Evolutionary conservation across 1,140 invertebrate genomes (phyloP), one percentile per base, ranked within the genome.

Genomic region (Palaemon carinicauda): DNA sequence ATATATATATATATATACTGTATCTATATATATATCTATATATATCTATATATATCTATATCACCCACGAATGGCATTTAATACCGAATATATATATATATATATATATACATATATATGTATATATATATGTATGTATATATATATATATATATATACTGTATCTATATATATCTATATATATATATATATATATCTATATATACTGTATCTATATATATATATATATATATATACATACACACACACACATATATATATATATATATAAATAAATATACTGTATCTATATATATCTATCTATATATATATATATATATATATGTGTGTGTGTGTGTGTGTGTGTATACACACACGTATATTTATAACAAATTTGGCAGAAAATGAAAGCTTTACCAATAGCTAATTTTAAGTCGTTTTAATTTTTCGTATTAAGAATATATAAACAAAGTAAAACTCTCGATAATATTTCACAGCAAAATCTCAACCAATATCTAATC

Each of bases 101-200:
- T 77, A 77, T 77, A 77, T 77, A 51, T 52, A 77, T 77, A 77
- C 51, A 52, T 77, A 77, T 73, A 77, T 77, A 77, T 77, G 51
- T 77, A 77, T 77, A 77, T 77, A 77, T 77, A 77, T 77, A 77
- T 77, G 51, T 77, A 77, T 77, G 51, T 77, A 77, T 77, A 77
- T 77, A 77, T 77, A 77, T 77, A 77, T 77, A 77, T 77, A 77
- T 77, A 77, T 77, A 77, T 77, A 77, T 52, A 77, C 0, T 77
- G 21, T 77, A 51, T 52, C 50, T 77, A 51, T 77, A 77, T 77
- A 77, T 77, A 77, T 77, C 50, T 51, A 52, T 77, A 77, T 51
- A 77, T 77, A 77, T 51, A 77, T 51, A 77, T 51, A 52, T 77
- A 77, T 51, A 77, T 77, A 52, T 77, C 50, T 50, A 77, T 41